A percentile compares a stretch with the other conserved stretches of the same genome.
Evolutionary conservation across 2,797 vertebrate genomes (phyloP).

Genomic region (Danio aesculapii): DNA sequence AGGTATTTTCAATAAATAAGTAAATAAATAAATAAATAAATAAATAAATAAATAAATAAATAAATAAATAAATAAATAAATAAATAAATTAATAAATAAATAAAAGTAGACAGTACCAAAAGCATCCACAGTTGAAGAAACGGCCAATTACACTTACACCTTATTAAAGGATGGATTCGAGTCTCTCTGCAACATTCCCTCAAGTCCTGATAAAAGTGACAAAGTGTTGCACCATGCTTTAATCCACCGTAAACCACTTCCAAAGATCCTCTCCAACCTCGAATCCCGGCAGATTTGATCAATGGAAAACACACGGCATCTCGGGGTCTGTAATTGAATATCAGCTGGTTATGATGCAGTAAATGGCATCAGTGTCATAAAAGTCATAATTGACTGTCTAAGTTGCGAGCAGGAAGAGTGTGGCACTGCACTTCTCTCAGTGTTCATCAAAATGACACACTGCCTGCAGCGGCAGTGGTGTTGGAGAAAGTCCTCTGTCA

Average conservation of each 20-base stretch:
- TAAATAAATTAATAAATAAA: too few species aligned
- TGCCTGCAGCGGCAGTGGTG: background rate
- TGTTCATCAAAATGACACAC: constrained; percentile 30
- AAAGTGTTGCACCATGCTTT: constrained; percentile 17
- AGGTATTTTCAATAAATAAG: constrained; percentile 7
- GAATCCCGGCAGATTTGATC: constrained; percentile 36
- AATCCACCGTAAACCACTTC: constrained; percentile 31
- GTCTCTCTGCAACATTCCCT: background rate
- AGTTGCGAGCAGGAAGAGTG: background rate
- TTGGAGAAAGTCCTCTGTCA: constrained; percentile 6
- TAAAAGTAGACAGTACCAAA: background rate
- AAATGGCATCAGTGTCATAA: constrained; percentile 37
- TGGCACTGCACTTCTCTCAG: background rate
- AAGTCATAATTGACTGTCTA: constrained; percentile 29
- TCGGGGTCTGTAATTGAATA: constrained; percentile 19
- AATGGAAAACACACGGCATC: constrained; percentile 36
- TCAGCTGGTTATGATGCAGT: constrained; percentile 38
- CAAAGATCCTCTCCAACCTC: constrained; percentile 8
- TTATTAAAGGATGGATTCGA: constrained; percentile 18
- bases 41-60: too few species aligned
- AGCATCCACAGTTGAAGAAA: background rate
- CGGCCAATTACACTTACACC: background rate
- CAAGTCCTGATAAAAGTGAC: constrained; percentile 34
- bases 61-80: too few species aligned
- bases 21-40: too few species aligned